Evolutionary conservation across 2,888 invertebrate species (phyloP), one percentile per base, ranked within the genome.

Genomic region (Thumatha senex): DNA sequence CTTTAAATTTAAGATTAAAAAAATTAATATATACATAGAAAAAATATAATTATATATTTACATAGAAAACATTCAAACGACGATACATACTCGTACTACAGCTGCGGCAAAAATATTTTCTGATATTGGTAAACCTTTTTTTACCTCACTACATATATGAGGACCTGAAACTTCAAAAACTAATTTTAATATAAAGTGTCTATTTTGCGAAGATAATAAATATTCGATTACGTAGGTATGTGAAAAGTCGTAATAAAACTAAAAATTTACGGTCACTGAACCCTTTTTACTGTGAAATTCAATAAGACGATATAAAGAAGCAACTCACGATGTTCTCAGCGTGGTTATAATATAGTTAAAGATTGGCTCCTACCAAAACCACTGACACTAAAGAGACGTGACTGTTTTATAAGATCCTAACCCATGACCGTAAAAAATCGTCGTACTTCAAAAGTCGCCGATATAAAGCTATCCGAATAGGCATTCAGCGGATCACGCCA

Each of bases 371-470:
- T 68, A 63, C 61, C 67, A 61, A 73, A 74, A 74, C 76, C 78
- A 80, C 80, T 67, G 79, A 76, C 78, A 80, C 80, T 82, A 80
- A 78, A 78, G 74, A 73, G 78, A 84, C 84, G 84, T 84, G 84
- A 84, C 84, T 76, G 77, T 77, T 81, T 82, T 84, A 74, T 77
- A 69, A 69, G 74, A 82, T 77, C 61, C 67, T 65, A 67, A 59
- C 61, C 60, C 58, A 66, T 63, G 63, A 60, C 71, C 66, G 64
- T 76, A 76, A 82, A 76, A 82, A 80, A 82, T 80, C 68, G 78
- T 51, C 63, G 53, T 57, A 58, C 67, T 65, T 67, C 63, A 76
- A 80, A 78, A 76, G 77, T 74, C 63, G 68, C 70, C 72, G 73
- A 79, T 77, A 80, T 75, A 76, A 78, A 77, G 76, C 76, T 76